Evolutionary conservation across 2,113 vertebrate genomes (phyloP), one percentile per base, ranked within the genome.

Genomic region (Kryptolebias marmoratus): DNA sequence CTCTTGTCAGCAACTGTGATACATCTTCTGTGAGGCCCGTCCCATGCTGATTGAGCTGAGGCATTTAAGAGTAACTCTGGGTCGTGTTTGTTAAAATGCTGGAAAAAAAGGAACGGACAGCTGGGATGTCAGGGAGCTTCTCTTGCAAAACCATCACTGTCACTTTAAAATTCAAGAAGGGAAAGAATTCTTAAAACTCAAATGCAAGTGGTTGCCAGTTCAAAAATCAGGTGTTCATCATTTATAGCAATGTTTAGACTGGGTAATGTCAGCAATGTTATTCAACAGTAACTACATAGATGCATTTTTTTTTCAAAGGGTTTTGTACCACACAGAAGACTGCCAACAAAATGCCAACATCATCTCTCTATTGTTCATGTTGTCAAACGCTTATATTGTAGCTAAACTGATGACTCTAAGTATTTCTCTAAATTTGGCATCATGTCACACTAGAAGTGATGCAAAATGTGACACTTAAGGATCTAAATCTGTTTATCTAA

Each of bases 1-100:
- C 74, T 81, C 67, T 80, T 76, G 83, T 88, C 31, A 69, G 79
- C 78, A 72, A 73, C 60, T 82, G 82, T 73, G 82, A 84, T 61
- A 76, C 42, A 36, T 81, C 55, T 83, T 48, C 77, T 82, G 16
- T 67, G 53, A 77, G 68, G 76, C 47, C 59, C 32, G 77, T 73
- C 87, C 82, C 71, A 2, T 61, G 77, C 52, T 77, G 65, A 68
- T 62, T 9, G 53, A 81, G 50, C 68, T 18, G 60, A 74, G 55
- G 45, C 68, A 59, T 49, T 60, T 59, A 30, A 13, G 53, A 62
- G 64, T 32, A 63, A 66, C 71, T 81, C 39, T 53, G 56, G 66
- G 54, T 68, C 65, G 15, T 75, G 72, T 79, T 86, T 81, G 75
- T 79, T 81, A 68, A 82, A 75, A 78, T 18, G 11, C 50, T 22